Base-by-base conservation (phyloP, 2,888 invertebrate genomes). In the Zygothrica quintamaculata region DNA sequence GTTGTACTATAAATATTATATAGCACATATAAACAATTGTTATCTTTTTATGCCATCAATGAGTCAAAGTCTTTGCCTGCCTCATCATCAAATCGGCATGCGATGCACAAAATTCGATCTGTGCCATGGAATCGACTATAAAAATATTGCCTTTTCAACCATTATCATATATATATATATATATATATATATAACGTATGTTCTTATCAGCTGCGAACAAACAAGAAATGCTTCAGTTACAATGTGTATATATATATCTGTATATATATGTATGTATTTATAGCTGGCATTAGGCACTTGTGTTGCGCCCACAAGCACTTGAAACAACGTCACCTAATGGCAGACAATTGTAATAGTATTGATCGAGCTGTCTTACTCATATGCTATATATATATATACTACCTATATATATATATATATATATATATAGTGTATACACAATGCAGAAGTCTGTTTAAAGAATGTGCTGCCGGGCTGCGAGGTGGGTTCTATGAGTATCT, bases 31-130 rank as follows among this genome's bases (percentile, higher is more conserved):
- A 73, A 73, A 79, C 84, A 77, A 69, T 72, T 77, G 61, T 58
- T 80, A 80, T 84, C 80, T 77, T 65, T 81, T 60, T 67, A 42
- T 59, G 77, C 52, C 73, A 74, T 57, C 75, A 60, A 42, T 55
- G 34, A 33, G 42, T 9, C 33, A 26, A 48, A 50, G 40, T 42
- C 42, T 33, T 12, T 9, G 8, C n/a, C 22, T 7, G 47, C 6
- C 29, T 40, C 44, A 39, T 60, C 56, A 46, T 52, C 51, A 48
- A 59, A 74, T 77, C 62, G 64, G 56, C 53, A 72, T 71, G 67
- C 84, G 48, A 55, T 65, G 58, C 51, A 31, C 25, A 33, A 13
- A 65, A 59, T 50, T 70, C 55, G 53, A 57, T 25, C 37, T 42
- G n/a, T n/a, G n/a, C n/a, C n/a, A n/a, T n/a, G n/a, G n/a, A n/a